phyloP scores from a whole-genome alignment of 2,888 invertebrate genomes.

The Dryomyza anilis region DNA sequence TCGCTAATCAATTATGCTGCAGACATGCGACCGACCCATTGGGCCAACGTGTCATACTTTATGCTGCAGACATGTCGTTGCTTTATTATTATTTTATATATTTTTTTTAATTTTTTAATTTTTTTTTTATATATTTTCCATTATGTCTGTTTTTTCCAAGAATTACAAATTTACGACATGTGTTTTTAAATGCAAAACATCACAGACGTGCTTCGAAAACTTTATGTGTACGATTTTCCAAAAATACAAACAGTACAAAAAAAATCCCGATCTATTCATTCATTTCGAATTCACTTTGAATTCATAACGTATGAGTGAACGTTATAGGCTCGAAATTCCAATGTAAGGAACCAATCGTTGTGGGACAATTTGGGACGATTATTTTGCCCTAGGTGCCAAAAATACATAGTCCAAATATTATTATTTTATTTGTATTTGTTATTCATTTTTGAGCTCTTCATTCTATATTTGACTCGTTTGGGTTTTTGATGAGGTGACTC shows the following conservation, averaged over 20 bases:
- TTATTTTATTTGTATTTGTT: neutral
- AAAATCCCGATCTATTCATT: neutral
- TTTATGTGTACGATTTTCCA: neutral
- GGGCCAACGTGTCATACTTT: too few relatives aligned
- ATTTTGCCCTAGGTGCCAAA: neutral
- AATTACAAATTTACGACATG: constrained; percentile 31
- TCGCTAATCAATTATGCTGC: constrained; percentile 2
- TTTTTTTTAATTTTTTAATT: neutral
- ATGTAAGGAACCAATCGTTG: too few relatives aligned
- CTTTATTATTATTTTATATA: neutral
- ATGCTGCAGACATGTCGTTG: too few relatives aligned
- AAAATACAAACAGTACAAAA: too few relatives aligned
- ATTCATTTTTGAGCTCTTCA: neutral
- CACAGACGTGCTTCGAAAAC: constrained; percentile 31
- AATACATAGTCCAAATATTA: neutral
- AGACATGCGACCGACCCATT: too few relatives aligned
- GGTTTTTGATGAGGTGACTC: too few relatives aligned
- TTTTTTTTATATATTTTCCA: neutral
- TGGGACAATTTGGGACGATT: too few relatives aligned
- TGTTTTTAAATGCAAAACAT: constrained; percentile 35
- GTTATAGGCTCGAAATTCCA: constrained; percentile 3
- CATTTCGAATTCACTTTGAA: neutral
- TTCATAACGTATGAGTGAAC: constrained; percentile 21
- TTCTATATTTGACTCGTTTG: too few relatives aligned
- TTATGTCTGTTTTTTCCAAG: constrained; percentile 12